Base-by-base conservation (phyloP, 2,797 vertebrate genomes). In the Sebastes cheni region DNA sequence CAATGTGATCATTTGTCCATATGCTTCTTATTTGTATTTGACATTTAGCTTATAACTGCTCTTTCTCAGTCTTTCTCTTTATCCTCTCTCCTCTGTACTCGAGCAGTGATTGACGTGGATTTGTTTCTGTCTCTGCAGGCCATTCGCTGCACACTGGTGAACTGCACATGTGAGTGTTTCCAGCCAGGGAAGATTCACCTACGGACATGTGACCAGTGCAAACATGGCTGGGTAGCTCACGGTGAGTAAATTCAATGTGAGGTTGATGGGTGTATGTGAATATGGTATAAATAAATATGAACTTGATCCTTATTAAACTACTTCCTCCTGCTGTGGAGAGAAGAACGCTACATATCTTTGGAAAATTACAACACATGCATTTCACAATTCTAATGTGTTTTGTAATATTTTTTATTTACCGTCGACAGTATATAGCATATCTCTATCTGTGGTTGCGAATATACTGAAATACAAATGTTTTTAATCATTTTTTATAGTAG, bases 141-240 rank as follows among this genome's bases (percentile, higher is more conserved):
- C 93, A 99, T 99, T 94, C 98, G 98, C 93, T 99, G 98, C 95
- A 99, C 98, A 92, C 95, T 99, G 97, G 97, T 99, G 94, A 99
- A 99, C 96, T 99, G 98, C 96, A 98, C 98, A 5, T 99, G 98
- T 91, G 98, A 99, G 95, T 99, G 98, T 96, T 99, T 99, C 95
- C 98, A 99, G 93, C 98, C 98, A 1, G 98, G 98, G 83, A 99
- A 99, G 97, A 99, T 99, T 95, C 98, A 99, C 96, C 96, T 99
- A 92, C 96, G 98, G 89, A 99, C 98, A 92, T 99, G 98, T 92
- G 98, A 99, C 95, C 97, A 99, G 91, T 99, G 98, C 95, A 99
- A 99, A 95, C 98, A 99, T 90, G 98, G 98, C 94, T 99, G 98
- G 98, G 98, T 99, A 86, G 98, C 98, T 92, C 98, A 99, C 50